A percentile compares a stretch with the other conserved stretches of the same genome.
These are phyloP conservation scores for Peromyscus melanophrys DNA, from an alignment of 2,797 vertebrate species.

Conservation along the genomic window DNA sequence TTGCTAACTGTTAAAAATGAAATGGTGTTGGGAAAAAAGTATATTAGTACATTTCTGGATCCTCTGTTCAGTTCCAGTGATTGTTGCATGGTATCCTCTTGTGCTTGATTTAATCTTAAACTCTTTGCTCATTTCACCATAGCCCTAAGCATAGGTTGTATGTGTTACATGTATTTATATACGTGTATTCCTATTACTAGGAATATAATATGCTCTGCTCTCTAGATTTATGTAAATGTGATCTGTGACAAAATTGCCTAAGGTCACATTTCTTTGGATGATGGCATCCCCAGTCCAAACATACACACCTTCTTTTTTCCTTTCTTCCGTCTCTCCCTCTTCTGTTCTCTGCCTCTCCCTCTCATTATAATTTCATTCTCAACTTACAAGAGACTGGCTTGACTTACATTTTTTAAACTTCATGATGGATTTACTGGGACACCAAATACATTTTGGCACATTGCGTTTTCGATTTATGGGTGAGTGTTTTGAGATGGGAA, in stretches of 20 bases:
- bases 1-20: slow-evolving; percentile 1
- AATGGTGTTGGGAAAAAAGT: background rate
- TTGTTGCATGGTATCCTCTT: background rate
- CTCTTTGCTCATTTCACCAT: background rate
- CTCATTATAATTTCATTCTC: background rate
- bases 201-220: background rate
- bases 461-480: background rate
- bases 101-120: background rate
- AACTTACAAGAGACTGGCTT: background rate
- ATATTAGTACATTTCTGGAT: background rate
- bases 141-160: background rate
- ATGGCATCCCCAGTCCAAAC: background rate
- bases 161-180: background rate
- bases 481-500: background rate
- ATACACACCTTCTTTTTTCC: background rate
- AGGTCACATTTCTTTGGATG: background rate
- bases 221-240: background rate
- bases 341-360: background rate
- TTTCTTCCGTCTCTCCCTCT: background rate
- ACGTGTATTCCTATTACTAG: no score
- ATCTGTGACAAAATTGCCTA: background rate
- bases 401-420: background rate
- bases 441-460: background rate
- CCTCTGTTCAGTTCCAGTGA: background rate
- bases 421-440: background rate